Conservation (phyloP, 2,113 vertebrate genomes). For the Motacilla tschutschensis region DNA sequence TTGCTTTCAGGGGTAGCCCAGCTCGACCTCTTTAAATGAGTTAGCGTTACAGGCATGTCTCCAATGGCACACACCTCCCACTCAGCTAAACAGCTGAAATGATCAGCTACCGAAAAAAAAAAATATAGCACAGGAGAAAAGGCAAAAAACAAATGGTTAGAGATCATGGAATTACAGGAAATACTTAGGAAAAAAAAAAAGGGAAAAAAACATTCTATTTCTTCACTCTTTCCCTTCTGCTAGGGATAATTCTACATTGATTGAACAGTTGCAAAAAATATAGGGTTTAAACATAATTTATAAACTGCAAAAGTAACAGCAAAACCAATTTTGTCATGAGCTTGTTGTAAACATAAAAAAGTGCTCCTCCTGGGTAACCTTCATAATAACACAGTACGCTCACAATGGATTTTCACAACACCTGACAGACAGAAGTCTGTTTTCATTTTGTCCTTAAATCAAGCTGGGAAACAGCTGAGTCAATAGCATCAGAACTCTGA, state of each 20-base stretch:
- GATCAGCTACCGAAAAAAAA: background rate
- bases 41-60: background rate
- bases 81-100: background rate
- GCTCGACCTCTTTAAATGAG: background rate
- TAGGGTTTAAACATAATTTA: background rate
- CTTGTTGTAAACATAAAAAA: background rate
- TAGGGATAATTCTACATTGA: background rate
- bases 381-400: background rate
- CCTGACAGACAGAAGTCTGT: background rate
- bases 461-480: background rate
- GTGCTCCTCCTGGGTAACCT: background rate
- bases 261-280: background rate
- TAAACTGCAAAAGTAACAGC: background rate
- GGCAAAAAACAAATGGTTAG: background rate
- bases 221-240: background rate
- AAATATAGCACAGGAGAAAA: background rate
- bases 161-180: background rate
- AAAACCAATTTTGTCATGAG: background rate
- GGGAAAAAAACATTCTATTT: background rate
- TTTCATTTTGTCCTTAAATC: background rate
- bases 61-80: background rate
- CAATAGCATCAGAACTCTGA: background rate
- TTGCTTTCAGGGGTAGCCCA: background rate
- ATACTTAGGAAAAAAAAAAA: accelerated
- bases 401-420: background rate